Evolutionary conservation across 2,113 vertebrate genomes (phyloP).

Genomic region (Miniopterus natalensis): DNA sequence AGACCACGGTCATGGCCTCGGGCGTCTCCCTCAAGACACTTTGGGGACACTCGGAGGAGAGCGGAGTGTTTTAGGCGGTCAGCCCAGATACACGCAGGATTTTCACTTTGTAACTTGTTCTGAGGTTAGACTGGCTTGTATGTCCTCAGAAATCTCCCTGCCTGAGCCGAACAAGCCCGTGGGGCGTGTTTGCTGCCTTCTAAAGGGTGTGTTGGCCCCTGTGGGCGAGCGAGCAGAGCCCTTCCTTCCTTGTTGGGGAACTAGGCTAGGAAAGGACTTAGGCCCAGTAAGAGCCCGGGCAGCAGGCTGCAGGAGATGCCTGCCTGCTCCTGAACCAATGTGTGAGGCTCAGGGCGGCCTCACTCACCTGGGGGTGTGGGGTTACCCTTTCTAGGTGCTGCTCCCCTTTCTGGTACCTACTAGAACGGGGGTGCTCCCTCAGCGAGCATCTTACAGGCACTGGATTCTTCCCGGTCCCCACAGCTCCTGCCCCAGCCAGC

Average conservation of each 20-base stretch:
- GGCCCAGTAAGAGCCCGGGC: not conserved
- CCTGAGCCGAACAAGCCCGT: too few relatives aligned
- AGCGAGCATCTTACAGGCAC: not conserved
- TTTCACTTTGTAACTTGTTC: not conserved
- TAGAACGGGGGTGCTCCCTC: not conserved
- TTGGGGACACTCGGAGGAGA: not conserved
- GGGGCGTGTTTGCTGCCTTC: too few relatives aligned
- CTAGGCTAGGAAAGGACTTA: not conserved
- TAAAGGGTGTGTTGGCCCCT: too few relatives aligned
- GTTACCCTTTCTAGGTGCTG: not conserved
- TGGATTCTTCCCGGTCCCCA: not conserved
- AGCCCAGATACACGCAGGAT: not conserved
- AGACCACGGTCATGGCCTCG: fast-evolving
- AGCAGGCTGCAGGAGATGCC: not conserved
- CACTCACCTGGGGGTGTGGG: fast-evolving
- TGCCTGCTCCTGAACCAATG: not conserved
- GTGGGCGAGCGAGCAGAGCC: not conserved
- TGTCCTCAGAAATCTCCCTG: too few relatives aligned
- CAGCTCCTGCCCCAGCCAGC: fast-evolving
- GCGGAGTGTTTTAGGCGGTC: not conserved
- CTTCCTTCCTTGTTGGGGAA: not conserved
- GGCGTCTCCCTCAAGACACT: not conserved
- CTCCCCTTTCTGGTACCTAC: not conserved
- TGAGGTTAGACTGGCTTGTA: not conserved
- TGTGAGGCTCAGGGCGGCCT: not conserved